Base-by-base conservation (phyloP, 2,888 invertebrate species). In the Drosophila nr. fundita region DNA sequence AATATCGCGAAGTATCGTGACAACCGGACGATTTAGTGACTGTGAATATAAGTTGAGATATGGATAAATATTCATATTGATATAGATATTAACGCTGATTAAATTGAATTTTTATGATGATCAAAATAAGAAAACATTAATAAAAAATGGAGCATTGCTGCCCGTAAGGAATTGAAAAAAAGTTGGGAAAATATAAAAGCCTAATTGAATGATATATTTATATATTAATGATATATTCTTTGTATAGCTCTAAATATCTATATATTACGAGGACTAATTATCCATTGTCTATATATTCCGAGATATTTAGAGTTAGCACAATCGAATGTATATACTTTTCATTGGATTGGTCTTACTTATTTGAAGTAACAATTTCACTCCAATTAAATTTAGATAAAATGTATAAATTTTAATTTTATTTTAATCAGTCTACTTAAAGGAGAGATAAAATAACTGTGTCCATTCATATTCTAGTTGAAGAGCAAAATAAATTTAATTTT, bases 1-100 rank as follows among this genome's bases (percentile, higher is more conserved):
- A 98, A 93, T 97, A 97, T 82, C 96, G 95, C 55, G 97, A 98
- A 50, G 95, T 94, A 92, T 98, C 97, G 88, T 95, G 95, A 93
- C 97, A 98, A 24, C 66, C 68, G 21, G 52, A 11, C 29, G 74
- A 62, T 36, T 77, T 13, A 27, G 58, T 59, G 49, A 76, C 84
- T 85, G 58, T 7, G 29, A 49, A 68, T 24, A 55, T 11, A 30
- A 5, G 6, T 42, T 30, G 21, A 11, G 27, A 13, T 55, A 36
- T 6, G 8, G 27, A 5, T 29, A n/a, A 18, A 27, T 54, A 36
- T 27, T 36, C 18, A 54, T 36, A 15, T 32, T 34, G 2, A 38
- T 38, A 18, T 27, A 27, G 30, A 5, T 50, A 50, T 50, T 29
- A 6, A 7, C 1, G 21, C 4, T 4, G 24, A 13, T 13, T 24